Base-by-base conservation (phyloP, 2,888 invertebrate genomes). In the Polymixis flavicincta region DNA sequence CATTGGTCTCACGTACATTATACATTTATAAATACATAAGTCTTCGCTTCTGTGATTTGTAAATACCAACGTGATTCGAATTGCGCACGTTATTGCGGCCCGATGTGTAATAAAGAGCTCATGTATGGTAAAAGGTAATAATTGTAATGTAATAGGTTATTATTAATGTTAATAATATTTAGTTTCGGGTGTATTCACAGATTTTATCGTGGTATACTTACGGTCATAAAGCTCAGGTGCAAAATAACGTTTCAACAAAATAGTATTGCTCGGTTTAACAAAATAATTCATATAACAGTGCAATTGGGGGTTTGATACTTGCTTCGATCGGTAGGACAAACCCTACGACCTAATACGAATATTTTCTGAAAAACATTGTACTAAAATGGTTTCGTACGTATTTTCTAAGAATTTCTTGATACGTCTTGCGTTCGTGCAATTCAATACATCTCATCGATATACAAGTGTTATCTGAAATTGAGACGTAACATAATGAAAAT, bases 1-100 rank as follows among this genome's bases (percentile, higher is more conserved):
- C 48, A 84, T 81, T 81, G 25, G 67, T 61, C 63, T 85, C 85
- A 87, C 86, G 87, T 82, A 64, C 66, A 67, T 75, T 37, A 76
- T 76, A 80, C 80, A 82, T 83, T 79, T 71, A 83, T 79, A 76
- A 71, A 76, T 76, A 77, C 72, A 70, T 78, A 74, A 66, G 57
- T 50, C 60, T 63, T 60, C 65, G 75, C 66, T 73, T 67, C 60
- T 71, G 52, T 79, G 84, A 85, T 84, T 85, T 85, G 86, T 86
- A 78, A 78, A 85, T 85, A 82, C 52, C 76, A 73, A 82, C 84
- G 86, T 87, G 86, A 86, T 76, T 70, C 59, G 82, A 87, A 87
- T 87, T 55, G 59, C 60, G 71, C 52, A 71, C 60, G 55, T 76
- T 70, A 77, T 77, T 77, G 71, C 78, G 78, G 64, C 71, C 54